A percentile compares a stretch with the other conserved stretches of the same genome.
These are phyloP conservation scores for Achatina immaculata DNA, from an alignment of 1,140 invertebrate species.

Conservation along the genomic window DNA sequence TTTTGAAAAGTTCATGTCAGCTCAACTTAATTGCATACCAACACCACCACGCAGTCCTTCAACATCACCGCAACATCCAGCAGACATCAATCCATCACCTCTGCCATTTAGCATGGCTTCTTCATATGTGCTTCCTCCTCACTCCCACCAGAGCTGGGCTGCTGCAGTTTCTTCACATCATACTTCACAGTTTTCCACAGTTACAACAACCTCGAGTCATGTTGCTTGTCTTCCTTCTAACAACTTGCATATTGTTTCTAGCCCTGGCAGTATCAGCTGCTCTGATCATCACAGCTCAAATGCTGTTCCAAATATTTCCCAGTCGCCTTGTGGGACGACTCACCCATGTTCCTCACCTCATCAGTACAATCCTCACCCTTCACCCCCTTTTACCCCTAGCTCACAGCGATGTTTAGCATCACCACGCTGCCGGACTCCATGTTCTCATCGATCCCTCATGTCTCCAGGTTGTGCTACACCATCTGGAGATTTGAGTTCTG, in stretches of 20 bases:
- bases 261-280: background rate
- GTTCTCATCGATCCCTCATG: constrained; percentile 6
- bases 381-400: constrained; percentile 31
- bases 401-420: constrained; percentile 16
- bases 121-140: background rate
- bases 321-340: background rate
- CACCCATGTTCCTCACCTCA: background rate
- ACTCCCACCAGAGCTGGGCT: background rate
- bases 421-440: constrained; percentile 26
- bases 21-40: constrained; percentile 24
- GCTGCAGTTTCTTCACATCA: background rate
- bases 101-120: constrained; percentile 12
- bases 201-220: background rate
- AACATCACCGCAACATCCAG: constrained; percentile 8
- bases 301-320: background rate
- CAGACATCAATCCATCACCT: background rate
- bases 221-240: background rate
- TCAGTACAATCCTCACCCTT: constrained; percentile 24
- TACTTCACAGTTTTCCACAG: background rate
- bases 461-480: constrained; percentile 28
- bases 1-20: constrained; percentile 8
- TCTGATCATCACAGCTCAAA: background rate
- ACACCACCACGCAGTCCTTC: constrained; percentile 30
- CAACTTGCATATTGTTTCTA: background rate
- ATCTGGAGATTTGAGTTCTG: constrained; percentile 9